Base-by-base conservation (phyloP, 2,797 vertebrate species). In the Sebastes iracundus region DNA sequence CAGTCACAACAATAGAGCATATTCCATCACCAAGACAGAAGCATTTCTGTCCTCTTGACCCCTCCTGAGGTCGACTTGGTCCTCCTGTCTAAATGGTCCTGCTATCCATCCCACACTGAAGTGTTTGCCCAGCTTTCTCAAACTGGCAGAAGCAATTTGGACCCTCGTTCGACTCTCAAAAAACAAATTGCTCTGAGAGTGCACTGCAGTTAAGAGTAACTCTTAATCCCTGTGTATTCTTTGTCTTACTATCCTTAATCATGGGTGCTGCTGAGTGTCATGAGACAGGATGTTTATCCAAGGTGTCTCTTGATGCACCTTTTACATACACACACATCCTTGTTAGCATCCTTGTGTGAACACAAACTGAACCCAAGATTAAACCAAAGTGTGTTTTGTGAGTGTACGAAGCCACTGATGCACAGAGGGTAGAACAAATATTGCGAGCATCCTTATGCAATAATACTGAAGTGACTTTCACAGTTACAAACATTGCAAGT, bases 261-360 rank as follows among this genome's bases (percentile, higher is more conserved):
- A 52, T 79, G 27, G 33, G 62, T 22, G 49, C 46, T 58, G 27
- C 77, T 38, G 38, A 74, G 22, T 59, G 74, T 90, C 85, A 83
- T 55, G 59, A 80, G 72, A 68, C 87, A 76, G 81, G 60, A 85
- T 93, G 88, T 95, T 91, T 93, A 87, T 88, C 55, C 20, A 92
- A 83, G 92, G 90, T 87, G 91, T 91, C 75, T 68, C 61, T 46
- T 38, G 10, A 77, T 72, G 70, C 52, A 23, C 52, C 63, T 77
- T 86, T 79, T 78, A 69, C 67, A 86, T 68, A 84, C 72, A 83
- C 55, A 30, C 73, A 90, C 82, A 92, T 92, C 92, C 91, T 85
- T 93, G 89, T 93, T 91, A 55, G 79, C 81, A 42, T 42, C 38
- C 38, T 16, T 42, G 38, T 42, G 64, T 7, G 16, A 77, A 66